Conservation (phyloP, 2,888 invertebrate species). For the Myopa testacea region DNA sequence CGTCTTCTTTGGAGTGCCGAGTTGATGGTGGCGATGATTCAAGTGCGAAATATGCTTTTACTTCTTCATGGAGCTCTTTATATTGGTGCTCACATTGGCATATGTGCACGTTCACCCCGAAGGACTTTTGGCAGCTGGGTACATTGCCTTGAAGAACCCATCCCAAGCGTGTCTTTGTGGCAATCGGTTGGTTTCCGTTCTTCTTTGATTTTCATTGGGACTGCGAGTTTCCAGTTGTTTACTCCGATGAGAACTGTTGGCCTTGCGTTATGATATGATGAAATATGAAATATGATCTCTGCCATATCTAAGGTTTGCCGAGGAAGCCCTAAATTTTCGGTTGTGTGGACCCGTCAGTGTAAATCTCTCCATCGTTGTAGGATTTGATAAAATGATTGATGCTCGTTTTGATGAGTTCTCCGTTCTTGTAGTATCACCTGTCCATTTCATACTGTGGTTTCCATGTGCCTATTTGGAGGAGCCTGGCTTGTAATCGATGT, state of each 20-base stretch:
- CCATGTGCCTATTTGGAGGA: no score
- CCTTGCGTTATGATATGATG: slow-evolving; percentile 20
- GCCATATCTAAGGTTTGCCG: slow-evolving; percentile 13
- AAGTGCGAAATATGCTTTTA: neutral
- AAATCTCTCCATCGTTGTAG: neutral
- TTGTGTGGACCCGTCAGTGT: no score
- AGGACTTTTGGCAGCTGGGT: neutral
- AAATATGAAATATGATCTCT: no score
- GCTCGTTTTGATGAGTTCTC: no score
- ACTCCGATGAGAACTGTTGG: slow-evolving; percentile 28
- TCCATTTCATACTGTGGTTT: no score
- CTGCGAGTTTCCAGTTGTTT: slow-evolving; percentile 36
- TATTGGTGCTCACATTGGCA: slow-evolving; percentile 5
- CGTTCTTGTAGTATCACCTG: no score
- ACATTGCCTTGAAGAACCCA: slow-evolving; percentile 34
- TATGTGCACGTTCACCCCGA: slow-evolving; percentile 4
- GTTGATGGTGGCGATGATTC: slow-evolving; percentile 1
- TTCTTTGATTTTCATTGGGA: slow-evolving; percentile 40
- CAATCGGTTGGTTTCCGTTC: neutral
- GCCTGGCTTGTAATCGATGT: no score
- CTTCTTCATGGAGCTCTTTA: neutral
- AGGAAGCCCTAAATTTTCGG: neutral
- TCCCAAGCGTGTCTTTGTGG: slow-evolving; percentile 38
- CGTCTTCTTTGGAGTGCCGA: slow-evolving; percentile 37
- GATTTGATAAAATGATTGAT: neutral